These are phyloP conservation scores for Trachymyrmex cornetzi DNA, from an alignment of 1,140 invertebrate species.

Conservation along the genomic window DNA sequence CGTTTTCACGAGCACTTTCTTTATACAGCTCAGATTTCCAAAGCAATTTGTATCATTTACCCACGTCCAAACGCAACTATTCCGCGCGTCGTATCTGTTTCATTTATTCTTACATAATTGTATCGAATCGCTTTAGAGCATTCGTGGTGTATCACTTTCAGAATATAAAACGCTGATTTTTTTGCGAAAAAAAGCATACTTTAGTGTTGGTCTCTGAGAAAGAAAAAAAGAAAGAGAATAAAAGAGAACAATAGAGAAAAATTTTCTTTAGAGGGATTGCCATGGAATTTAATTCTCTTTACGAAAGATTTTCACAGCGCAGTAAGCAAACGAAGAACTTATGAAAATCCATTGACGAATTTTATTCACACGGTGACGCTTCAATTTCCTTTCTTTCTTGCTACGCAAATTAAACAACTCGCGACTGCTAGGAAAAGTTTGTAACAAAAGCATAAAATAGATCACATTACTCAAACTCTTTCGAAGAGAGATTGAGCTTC, in stretches of 20 bases:
- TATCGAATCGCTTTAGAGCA: conserved; percentile 27
- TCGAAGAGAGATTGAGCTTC: conserved; percentile 8
- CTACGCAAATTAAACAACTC: not conserved
- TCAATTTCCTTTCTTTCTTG: conserved; percentile 4
- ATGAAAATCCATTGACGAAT: not conserved
- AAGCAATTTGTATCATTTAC: not conserved
- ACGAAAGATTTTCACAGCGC: not conserved
- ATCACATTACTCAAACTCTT: not conserved
- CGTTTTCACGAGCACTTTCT: conserved; percentile 4
- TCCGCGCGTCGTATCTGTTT: not conserved
- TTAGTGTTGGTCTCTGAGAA: not conserved
- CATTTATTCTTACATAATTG: conserved; percentile 5
- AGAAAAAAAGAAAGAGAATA: not conserved
- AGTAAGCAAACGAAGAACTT: conserved; percentile 22
- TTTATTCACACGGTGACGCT: not conserved
- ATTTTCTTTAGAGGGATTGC: not conserved
- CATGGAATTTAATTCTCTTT: conserved; percentile 28
- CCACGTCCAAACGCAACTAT: not conserved
- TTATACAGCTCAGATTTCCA: conserved; percentile 19
- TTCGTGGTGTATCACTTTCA: not conserved
- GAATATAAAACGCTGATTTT: not conserved
- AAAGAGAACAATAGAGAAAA: not conserved
- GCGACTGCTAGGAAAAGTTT: not conserved
- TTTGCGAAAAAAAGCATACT: conserved; percentile 23
- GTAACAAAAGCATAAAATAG: conserved; percentile 23